Evolutionary conservation across 2,797 vertebrate genomes (phyloP).

Genomic region (Chanos chanos): DNA sequence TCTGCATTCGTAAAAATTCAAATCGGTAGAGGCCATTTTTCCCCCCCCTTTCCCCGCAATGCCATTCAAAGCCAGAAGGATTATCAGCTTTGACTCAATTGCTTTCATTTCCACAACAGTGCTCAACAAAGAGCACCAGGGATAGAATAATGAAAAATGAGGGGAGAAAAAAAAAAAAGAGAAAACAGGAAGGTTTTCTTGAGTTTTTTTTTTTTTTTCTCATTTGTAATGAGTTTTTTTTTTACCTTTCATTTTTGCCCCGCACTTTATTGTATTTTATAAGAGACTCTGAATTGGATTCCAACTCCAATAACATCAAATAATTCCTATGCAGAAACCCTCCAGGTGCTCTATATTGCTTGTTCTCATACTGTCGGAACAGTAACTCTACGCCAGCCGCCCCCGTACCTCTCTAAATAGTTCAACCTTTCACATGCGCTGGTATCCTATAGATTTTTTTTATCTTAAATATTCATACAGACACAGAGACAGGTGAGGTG

Average conservation of each 20-base stretch:
- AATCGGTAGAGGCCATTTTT: constrained; percentile 18
- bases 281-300: constrained; percentile 30
- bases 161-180: constrained; percentile 2
- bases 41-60: not conserved
- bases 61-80: constrained; percentile 24
- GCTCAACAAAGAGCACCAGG: constrained; percentile 13
- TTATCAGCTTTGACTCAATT: constrained; percentile 30
- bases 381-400: constrained; percentile 9
- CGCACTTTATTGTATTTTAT: constrained; percentile 11
- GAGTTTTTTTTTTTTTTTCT: no score
- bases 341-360: constrained; percentile 23
- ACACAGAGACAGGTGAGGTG: constrained; percentile 41
- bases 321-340: constrained; percentile 33
- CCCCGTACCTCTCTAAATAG: not conserved
- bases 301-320: constrained; percentile 31
- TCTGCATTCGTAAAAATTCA: constrained; percentile 56
- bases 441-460: no score
- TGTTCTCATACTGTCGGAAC: constrained; percentile 31
- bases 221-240: constrained; percentile 32
- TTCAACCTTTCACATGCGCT: no score
- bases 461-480: constrained; percentile 49
- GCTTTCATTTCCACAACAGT: constrained; percentile 19
- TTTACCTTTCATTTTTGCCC: constrained; percentile 29
- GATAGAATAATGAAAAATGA: constrained; percentile 5
- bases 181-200: no score